Evolutionary conservation across 2,113 vertebrate genomes (phyloP), one percentile per base, ranked within the genome.

Genomic region (Syngnathus scovelli): DNA sequence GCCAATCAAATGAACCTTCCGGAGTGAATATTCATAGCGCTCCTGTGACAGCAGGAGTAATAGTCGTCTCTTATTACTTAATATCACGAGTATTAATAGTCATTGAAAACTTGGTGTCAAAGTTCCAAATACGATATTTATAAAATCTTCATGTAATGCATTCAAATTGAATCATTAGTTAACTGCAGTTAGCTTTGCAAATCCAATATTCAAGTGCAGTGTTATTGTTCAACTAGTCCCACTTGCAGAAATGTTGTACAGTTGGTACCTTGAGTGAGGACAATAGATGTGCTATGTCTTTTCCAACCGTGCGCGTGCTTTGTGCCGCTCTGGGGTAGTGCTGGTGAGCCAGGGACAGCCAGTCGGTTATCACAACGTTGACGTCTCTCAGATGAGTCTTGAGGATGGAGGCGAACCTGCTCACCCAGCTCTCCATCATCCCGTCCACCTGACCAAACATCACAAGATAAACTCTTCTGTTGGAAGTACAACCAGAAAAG

Each of bases 1-100:
- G 43, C 97, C 96, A 61, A 99, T 94, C 75, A 99, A 85, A 82
- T 99, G 95, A 75, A 78, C 93, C 0, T 93, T 92, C 78, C 84
- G 91, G 60, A 85, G 82, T 75, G 94, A 89, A 77, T 92, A 93
- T 2, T 87, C 85, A 77, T 79, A 72, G 4, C 87, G 80, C 65
- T 92, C 91, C 97, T 99, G 87, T 81, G 61, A 63, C 61, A 13
- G 36, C 64, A 64, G 18, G 52, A 55, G 6, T 49, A 49, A 16
- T 19, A 43, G 41, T 4, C 9, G 12, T 43, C 11, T 12, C 4
- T 43, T 13, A 43, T 12, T 12, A 43, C 41, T 43, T 12, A 12
- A 43, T 43, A 43, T 13, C 11, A 43, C 11, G 12, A 12, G 41
- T 33, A 33, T 33, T 33, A 33, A 33, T 33, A 33, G 27, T 33